Conservation (phyloP, 2,888 invertebrate genomes). For the Drosophila subquinaria region DNA sequence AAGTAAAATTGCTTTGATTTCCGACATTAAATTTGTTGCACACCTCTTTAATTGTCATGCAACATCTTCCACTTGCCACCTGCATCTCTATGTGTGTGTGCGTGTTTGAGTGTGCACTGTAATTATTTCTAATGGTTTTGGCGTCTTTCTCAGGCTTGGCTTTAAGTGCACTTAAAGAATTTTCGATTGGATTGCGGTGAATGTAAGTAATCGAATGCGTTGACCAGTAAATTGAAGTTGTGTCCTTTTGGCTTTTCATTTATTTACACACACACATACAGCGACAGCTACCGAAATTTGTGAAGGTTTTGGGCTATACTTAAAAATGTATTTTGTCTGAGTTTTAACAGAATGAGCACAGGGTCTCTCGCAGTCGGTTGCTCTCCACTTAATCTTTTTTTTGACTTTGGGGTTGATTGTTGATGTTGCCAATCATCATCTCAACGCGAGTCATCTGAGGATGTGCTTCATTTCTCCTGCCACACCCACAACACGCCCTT, state of each 20-base stretch:
- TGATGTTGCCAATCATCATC: conserved; percentile 6
- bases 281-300: neutral
- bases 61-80: conserved; percentile 23
- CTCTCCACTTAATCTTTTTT: neutral
- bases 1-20: conserved; percentile 73
- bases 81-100: conserved; percentile 2
- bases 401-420: neutral
- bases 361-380: neutral
- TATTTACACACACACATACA: conserved; percentile 46
- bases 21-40: conserved; percentile 68
- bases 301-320: neutral
- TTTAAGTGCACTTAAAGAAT: conserved; percentile 44
- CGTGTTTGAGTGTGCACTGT: conserved; percentile 21
- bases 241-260: conserved; percentile 52
- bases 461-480: conserved; percentile 17
- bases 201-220: conserved; percentile 43
- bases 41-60: conserved; percentile 65
- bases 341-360: neutral
- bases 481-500: neutral
- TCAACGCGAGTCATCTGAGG: conserved; percentile 5
- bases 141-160: conserved; percentile 22
- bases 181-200: conserved; percentile 6
- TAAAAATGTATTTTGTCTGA: neutral
- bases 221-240: conserved; percentile 22
- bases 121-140: conserved; percentile 56